A percentile compares a stretch with the other conserved stretches of the same genome.
Conservation (phyloP, 2,797 vertebrate genomes). For the Uromys caudimaculatus region DNA sequence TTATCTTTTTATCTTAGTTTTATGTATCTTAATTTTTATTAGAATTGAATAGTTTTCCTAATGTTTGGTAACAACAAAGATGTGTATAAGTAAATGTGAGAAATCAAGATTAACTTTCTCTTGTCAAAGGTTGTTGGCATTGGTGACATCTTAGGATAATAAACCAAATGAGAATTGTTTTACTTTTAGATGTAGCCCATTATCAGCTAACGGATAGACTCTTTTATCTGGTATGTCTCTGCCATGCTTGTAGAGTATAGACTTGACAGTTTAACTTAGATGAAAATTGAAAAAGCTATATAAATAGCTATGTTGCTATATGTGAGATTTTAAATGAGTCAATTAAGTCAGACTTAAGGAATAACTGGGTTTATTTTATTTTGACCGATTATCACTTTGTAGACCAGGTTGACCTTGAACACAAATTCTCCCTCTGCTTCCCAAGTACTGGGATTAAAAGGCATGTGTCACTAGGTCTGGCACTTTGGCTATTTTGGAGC, state of each 20-base stretch:
- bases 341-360: conserved; percentile 22
- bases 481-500: not conserved
- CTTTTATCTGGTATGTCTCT: not conserved
- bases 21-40: conserved; percentile 34
- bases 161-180: conserved; percentile 30
- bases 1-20: conserved; percentile 23
- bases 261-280: conserved; percentile 27
- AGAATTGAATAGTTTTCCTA: not conserved
- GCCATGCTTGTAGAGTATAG: not conserved
- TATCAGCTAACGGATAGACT: not conserved
- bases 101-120: not conserved
- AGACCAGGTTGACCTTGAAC: not conserved
- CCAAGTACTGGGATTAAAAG: not conserved
- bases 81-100: not conserved
- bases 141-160: conserved; percentile 37
- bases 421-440: not conserved
- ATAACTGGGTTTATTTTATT: not conserved
- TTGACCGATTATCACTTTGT: not conserved
- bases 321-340: conserved; percentile 39
- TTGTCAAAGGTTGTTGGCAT: not conserved
- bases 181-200: not conserved
- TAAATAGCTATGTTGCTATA: conserved; percentile 25
- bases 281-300: conserved; percentile 38
- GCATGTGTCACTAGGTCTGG: not conserved
- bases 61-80: conserved; percentile 12